phyloP scores from a whole-genome alignment of 2,113 vertebrate genomes.

The Seriola dumerili region DNA sequence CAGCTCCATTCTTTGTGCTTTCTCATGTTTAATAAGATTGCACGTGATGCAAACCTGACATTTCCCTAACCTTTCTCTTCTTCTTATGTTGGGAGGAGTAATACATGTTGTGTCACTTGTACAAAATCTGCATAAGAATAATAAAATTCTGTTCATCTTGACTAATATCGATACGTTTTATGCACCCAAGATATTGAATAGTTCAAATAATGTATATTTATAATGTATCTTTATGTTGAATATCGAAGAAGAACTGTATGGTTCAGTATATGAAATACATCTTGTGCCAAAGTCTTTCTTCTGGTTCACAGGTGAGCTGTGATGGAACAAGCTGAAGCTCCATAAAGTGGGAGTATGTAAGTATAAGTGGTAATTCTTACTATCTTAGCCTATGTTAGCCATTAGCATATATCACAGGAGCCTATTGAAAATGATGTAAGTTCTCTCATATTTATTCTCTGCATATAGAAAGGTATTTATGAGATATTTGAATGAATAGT shows the following conservation, averaged over 20 bases:
- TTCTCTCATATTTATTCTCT: conserved; percentile 57
- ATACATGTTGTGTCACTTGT: background rate
- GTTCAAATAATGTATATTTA: background rate
- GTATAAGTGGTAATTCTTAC: conserved; percentile 15
- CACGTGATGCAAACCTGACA: conserved; percentile 11
- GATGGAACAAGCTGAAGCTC: background rate
- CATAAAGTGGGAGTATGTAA: background rate
- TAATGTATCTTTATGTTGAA: background rate
- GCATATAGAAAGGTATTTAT: conserved; percentile 68
- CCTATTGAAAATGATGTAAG: conserved; percentile 37
- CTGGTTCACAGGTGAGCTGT: conserved; percentile 15
- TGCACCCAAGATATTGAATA: background rate
- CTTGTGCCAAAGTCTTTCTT: conserved; percentile 9
- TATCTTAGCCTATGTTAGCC: background rate
- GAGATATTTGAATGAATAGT: conserved; percentile 38
- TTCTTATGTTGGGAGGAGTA: background rate
- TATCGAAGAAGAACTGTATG: background rate
- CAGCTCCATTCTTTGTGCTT: conserved; percentile 13
- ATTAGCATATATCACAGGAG: conserved; percentile 37
- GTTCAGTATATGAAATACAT: conserved; percentile 2
- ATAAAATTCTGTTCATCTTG: conserved; percentile 6
- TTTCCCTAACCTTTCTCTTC: background rate
- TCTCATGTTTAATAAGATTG: conserved; percentile 1
- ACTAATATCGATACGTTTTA: background rate
- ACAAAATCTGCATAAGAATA: conserved; percentile 25